Evolutionary conservation across 2,888 invertebrate species (phyloP), one percentile per base, ranked within the genome.

Genomic region (Lamellibrachia satsuma): DNA sequence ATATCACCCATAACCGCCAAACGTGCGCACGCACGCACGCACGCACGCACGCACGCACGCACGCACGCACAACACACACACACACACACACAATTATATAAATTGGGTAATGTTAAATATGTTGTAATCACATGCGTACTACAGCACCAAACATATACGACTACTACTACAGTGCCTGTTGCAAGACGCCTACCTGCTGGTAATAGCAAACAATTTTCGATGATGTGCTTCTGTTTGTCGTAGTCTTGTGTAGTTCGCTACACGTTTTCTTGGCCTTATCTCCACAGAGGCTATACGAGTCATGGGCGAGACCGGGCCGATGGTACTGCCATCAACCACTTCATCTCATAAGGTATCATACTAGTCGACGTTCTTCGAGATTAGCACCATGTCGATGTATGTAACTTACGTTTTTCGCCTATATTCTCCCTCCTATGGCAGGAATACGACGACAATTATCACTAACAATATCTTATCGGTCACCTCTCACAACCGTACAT

Each of bases 301-400:
- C 98, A 96, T 98, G 98, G 98, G 98, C 98, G 8, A 97, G 98
- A 75, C 97, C 98, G 39, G 97, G 97, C 9, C 98, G 98, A 96
- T 98, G 98, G 96, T 97, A 98, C 95, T 98, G 98, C 93, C 98
- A 98, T 96, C 99, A 99, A 96, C 99, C 99, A 0, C 96, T 99
- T 93, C 98, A 99, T 96, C 98, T 98, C 95, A 97, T 99, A 60
- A 92, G 93, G 93, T 93, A 92, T 75, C 22, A 6, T 22, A 75
- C 22, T 15, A 60, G 60, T 60, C 3, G 11, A 7, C 11, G 15
- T 60, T 11, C 11, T 60, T 60, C 22, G 60, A 9, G 60, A 15
- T 60, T 60, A 22, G 15, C 15, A 9, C 60, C 22, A 22, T 8
- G 11, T 15, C 60, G 22, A 60, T 22, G 60, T 15, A 60, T 60